phyloP scores from a whole-genome alignment of 2,888 invertebrate genomes.

The Sacculina carcini region DNA sequence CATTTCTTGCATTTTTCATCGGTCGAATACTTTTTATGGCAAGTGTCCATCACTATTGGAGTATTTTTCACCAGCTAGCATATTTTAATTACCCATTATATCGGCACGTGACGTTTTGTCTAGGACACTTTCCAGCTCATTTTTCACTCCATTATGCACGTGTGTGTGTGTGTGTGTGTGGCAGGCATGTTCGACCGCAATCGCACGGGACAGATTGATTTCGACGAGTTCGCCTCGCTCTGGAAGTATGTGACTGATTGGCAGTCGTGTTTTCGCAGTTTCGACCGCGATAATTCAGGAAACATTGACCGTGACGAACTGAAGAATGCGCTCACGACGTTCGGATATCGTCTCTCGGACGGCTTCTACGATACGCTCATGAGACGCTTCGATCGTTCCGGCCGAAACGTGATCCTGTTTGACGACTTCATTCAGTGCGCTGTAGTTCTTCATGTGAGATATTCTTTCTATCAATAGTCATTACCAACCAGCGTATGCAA shows the following conservation, averaged over 20 bases:
- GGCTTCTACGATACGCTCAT: conserved; percentile 50
- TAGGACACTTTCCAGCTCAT: neutral
- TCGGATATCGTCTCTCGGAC: conserved; percentile 65
- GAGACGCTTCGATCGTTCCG: conserved; percentile 76
- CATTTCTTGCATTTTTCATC: neutral
- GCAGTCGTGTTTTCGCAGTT: conserved; percentile 82
- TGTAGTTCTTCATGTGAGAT: conserved; percentile 65
- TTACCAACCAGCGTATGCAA: too few relatives aligned
- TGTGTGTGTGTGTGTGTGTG: neutral
- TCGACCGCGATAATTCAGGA: conserved; percentile 71
- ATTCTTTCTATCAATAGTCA: neutral
- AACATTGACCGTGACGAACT: conserved; percentile 74
- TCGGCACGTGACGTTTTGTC: neutral
- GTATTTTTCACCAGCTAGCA: too few relatives aligned
- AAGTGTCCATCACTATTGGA: too few relatives aligned
- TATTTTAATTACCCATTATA: too few relatives aligned
- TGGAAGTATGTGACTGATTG: conserved; percentile 98
- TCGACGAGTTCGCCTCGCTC: conserved; percentile 78
- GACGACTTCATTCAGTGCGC: conserved; percentile 97
- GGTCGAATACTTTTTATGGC: too few relatives aligned
- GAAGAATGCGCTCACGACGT: conserved; percentile 63
- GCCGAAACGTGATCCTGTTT: conserved; percentile 70
- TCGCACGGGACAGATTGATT: conserved; percentile 32
- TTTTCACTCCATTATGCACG: too few relatives aligned
- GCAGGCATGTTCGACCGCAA: conserved; percentile 15